A percentile compares a stretch with the other conserved stretches of the same genome.
These are phyloP conservation scores for Silvanus unidentatus DNA, from an alignment of 2,888 invertebrate species.

Conservation along the genomic window DNA sequence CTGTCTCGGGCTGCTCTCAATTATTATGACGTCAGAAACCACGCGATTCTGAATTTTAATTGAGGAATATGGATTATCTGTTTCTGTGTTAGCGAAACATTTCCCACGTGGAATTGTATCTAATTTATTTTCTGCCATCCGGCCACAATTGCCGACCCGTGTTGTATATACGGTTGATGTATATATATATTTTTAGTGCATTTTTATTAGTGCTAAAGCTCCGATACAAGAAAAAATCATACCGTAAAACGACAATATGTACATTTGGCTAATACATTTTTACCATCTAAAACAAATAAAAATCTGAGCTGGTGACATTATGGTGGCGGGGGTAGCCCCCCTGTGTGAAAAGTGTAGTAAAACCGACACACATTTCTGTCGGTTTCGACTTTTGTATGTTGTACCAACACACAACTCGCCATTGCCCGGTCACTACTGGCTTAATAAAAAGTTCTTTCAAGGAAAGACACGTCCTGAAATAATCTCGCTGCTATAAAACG, in stretches of 20 bases:
- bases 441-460: slow-evolving; percentile 15
- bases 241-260: slow-evolving; percentile 37
- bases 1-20: slow-evolving; percentile 27
- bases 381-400: not conserved
- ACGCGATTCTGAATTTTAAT: slow-evolving; percentile 30
- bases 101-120: too few relatives aligned
- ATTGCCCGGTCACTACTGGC: not conserved
- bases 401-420: too few relatives aligned
- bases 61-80: slow-evolving; percentile 21
- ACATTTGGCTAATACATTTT: slow-evolving; percentile 42
- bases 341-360: not conserved
- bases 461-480: slow-evolving; percentile 21
- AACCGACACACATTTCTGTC: not conserved
- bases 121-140: too few relatives aligned
- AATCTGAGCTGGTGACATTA: slow-evolving; percentile 9
- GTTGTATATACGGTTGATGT: too few relatives aligned
- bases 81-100: not conserved
- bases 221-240: slow-evolving; percentile 44
- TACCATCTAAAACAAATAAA: slow-evolving; percentile 40
- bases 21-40: slow-evolving; percentile 27
- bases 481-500: slow-evolving; percentile 23
- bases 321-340: not conserved
- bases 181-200: slow-evolving; percentile 31
- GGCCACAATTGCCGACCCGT: too few relatives aligned
- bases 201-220: slow-evolving; percentile 38